Conservation (phyloP, 2,797 vertebrate species). For the Falco biarmicus region DNA sequence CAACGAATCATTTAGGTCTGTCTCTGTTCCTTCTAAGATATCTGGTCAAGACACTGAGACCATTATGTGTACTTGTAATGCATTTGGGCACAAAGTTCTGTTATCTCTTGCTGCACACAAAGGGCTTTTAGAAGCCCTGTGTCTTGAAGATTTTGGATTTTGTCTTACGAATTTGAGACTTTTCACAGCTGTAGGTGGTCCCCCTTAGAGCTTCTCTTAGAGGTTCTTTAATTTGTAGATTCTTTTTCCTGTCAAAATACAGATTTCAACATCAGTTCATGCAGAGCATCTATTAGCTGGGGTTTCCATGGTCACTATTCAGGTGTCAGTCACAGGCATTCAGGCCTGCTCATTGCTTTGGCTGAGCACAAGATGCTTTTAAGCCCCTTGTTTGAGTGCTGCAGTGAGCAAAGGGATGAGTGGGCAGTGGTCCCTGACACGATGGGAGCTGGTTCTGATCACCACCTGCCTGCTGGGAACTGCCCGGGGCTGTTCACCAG, state of each 20-base stretch:
- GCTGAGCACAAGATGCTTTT: not conserved
- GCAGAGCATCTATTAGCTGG: not conserved
- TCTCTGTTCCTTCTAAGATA: not conserved
- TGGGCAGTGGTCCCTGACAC: not conserved
- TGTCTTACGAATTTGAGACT: not conserved
- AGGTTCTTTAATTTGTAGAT: not conserved
- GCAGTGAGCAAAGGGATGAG: not conserved
- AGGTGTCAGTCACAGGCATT: not conserved
- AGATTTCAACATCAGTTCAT: not conserved
- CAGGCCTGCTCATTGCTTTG: not conserved
- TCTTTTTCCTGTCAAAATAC: not conserved
- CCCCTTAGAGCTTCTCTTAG: not conserved
- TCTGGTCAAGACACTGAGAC: not conserved
- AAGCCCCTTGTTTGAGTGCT: not conserved
- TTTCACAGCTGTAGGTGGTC: not conserved
- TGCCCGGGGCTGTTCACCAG: not conserved
- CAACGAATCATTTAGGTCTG: not conserved
- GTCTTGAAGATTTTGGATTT: not conserved
- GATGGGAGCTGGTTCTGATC: not conserved
- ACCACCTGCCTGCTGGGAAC: not conserved
- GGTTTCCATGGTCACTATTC: not conserved
- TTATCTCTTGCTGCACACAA: not conserved
- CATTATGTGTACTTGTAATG: not conserved
- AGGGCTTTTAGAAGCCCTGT: not conserved
- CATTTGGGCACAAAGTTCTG: not conserved